Conservation (phyloP, 2,113 vertebrate species). For the Grallaria varia region DNA sequence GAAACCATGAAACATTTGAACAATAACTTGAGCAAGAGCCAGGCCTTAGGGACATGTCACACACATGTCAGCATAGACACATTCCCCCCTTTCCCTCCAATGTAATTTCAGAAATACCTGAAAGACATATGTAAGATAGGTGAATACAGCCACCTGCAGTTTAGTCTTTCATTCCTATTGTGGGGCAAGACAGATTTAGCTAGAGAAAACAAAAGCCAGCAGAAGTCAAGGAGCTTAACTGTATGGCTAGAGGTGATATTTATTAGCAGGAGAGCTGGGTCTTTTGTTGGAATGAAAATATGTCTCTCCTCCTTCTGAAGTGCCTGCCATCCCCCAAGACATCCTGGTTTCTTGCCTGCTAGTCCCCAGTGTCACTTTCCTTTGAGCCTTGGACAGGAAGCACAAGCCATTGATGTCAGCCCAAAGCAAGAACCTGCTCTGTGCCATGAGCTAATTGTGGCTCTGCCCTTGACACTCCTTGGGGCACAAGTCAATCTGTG, state of each 20-base stretch:
- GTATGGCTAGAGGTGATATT: not conserved
- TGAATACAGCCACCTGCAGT: not conserved
- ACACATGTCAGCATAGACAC: not conserved
- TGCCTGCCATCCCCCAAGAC: not conserved
- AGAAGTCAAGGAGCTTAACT: not conserved
- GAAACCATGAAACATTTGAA: not conserved
- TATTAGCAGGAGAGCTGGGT: not conserved
- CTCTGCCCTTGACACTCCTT: constrained; percentile 2
- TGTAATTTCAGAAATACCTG: not conserved
- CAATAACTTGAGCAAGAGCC: not conserved
- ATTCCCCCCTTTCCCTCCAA: rapidly evolving
- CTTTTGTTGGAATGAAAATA: not conserved
- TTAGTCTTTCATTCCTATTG: not conserved
- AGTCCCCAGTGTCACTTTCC: not conserved
- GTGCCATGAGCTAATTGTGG: not conserved
- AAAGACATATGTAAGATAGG: rapidly evolving
- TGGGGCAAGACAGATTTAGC: not conserved
- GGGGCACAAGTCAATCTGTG: not conserved
- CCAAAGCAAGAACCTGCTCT: not conserved
- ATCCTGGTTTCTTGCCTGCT: not conserved
- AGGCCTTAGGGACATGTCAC: not conserved
- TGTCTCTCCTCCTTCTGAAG: not conserved
- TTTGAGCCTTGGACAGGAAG: not conserved
- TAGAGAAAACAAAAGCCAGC: not conserved
- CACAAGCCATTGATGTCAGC: not conserved